A percentile compares a stretch with the other conserved stretches of the same genome.
Conservation (phyloP, 2,113 vertebrate species). For the Xenotilapia longispinis region DNA sequence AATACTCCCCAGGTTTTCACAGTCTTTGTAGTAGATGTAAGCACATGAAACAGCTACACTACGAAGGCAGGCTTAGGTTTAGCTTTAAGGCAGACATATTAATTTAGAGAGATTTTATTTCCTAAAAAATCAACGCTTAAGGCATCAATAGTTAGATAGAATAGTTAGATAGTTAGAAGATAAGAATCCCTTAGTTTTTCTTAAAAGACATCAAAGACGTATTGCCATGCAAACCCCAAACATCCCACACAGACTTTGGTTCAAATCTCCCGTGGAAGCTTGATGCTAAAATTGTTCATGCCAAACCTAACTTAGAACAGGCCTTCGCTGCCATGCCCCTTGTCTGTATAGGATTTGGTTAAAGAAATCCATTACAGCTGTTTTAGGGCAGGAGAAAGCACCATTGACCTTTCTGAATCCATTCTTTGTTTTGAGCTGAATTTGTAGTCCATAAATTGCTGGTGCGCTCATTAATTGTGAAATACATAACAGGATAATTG, state of each 20-base stretch:
- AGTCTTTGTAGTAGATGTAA: neutral
- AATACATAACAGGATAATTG: neutral
- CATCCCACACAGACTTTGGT: neutral
- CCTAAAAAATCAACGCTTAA: neutral
- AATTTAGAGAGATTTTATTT: neutral
- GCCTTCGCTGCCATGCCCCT: neutral
- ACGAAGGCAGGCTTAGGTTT: neutral
- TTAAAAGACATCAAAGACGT: neutral
- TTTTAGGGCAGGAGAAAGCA: neutral
- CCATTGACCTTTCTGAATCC: neutral
- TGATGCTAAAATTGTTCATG: conserved; percentile 43
- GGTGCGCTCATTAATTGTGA: neutral
- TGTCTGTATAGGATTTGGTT: neutral
- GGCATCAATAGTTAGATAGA: neutral
- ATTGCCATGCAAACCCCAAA: neutral
- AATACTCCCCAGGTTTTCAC: neutral
- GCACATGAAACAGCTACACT: conserved; percentile 1
- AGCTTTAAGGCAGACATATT: neutral
- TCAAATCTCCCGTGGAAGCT: conserved; percentile 19
- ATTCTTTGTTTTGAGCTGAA: neutral
- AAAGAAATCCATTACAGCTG: neutral
- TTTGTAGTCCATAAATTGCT: neutral
- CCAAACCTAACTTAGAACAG: conserved; percentile 40
- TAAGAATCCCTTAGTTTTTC: neutral
- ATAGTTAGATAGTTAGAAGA: neutral